Evolutionary conservation across 2,888 invertebrate genomes (phyloP).

Genomic region (Halocaridina rubra): DNA sequence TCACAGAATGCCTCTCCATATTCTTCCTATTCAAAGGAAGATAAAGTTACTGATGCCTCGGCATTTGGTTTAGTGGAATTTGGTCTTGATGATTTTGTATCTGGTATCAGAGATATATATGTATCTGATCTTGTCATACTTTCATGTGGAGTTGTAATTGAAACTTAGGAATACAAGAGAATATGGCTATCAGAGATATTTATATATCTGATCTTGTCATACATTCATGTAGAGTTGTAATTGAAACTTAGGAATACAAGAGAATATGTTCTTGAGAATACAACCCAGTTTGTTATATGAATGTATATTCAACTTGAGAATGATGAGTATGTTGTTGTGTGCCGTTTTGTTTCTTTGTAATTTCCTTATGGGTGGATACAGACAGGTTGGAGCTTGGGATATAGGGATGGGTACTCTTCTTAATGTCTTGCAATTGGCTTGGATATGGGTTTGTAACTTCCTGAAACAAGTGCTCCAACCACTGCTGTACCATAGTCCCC

Average conservation of each 20-base stretch:
- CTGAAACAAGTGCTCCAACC: no score
- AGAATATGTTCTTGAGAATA: no score
- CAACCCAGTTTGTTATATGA: no score
- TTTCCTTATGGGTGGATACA: no score
- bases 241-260: conserved; percentile 1
- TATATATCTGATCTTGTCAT: conserved; percentile 13
- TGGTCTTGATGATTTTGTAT: conserved; percentile 3
- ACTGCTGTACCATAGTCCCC: no score
- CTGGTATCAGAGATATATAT: background rate
- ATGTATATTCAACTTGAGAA: no score
- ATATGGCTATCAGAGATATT: background rate
- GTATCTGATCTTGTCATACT: conserved; percentile 3
- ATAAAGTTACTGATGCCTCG: background rate
- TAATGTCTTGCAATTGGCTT: no score
- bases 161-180: background rate
- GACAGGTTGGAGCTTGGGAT: no score
- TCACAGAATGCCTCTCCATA: background rate
- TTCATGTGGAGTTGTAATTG: conserved; percentile 21
- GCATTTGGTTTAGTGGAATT: conserved; percentile 31
- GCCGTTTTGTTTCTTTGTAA: no score
- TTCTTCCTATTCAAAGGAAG: background rate
- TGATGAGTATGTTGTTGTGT: no score
- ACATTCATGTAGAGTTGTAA: conserved; percentile 7
- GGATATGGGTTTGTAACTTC: no score
- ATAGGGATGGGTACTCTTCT: no score